Percentiles rank a stretch among this genome's conserved stretches.
Evolutionary conservation across 2,113 vertebrate genomes (phyloP).

Genomic region (Deroptyus accipitrinus): DNA sequence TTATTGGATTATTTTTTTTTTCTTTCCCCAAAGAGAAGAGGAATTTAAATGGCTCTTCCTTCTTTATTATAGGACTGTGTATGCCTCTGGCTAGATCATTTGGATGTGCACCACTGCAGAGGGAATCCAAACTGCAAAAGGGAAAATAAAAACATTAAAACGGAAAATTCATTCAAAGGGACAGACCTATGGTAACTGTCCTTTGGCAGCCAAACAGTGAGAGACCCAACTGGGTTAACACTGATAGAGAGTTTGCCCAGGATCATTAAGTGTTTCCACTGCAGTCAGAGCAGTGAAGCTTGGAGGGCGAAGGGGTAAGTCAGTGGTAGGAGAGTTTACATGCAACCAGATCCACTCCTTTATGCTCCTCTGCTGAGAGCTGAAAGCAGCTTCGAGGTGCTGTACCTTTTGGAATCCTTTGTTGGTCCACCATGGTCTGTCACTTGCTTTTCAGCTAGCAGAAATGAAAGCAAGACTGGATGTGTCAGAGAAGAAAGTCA

Average conservation of each 20-base stretch:
- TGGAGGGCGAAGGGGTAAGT: neutral
- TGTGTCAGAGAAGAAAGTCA: neutral
- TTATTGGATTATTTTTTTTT: neutral
- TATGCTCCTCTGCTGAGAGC: neutral
- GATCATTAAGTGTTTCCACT: neutral
- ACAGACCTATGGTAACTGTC: neutral
- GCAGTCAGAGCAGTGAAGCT: neutral
- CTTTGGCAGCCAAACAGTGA: neutral
- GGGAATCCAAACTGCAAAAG: neutral
- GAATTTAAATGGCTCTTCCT: neutral
- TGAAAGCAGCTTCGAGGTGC: neutral
- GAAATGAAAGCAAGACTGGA: conserved; percentile 69
- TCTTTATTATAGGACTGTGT: neutral
- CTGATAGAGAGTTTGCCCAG: neutral
- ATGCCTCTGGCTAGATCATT: neutral
- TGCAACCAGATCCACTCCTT: neutral
- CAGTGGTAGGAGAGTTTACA: neutral
- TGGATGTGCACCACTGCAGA: neutral
- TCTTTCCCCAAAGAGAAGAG: neutral
- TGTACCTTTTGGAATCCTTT: neutral
- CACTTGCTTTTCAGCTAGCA: conserved; percentile 59
- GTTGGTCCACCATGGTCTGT: neutral
- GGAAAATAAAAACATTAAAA: neutral
- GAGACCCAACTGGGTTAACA: neutral
- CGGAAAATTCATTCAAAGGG: neutral